Evolutionary conservation across 2,113 vertebrate genomes (phyloP).

Genomic region (Embiotoca jacksoni): DNA sequence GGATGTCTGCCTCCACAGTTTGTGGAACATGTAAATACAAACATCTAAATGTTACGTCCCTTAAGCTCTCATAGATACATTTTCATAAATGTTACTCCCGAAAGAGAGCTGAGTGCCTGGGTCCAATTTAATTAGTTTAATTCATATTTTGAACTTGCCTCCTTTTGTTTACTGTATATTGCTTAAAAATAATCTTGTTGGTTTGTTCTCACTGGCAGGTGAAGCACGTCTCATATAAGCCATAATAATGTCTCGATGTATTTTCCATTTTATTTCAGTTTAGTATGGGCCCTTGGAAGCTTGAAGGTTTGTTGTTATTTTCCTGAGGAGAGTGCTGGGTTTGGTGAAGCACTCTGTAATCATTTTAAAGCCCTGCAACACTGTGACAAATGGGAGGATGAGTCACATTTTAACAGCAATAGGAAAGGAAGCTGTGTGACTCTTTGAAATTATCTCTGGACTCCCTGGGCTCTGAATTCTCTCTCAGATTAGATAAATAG

Average conservation of each 20-base stretch:
- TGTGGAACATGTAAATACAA: not conserved
- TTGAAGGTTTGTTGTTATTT: constrained; percentile 42
- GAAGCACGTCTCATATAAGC: constrained; percentile 12
- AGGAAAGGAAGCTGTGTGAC: constrained; percentile 50
- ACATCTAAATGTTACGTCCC: not conserved
- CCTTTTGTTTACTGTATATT: constrained; percentile 10
- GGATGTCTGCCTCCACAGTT: not conserved
- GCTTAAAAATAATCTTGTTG: constrained; percentile 13
- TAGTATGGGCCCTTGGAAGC: constrained; percentile 32
- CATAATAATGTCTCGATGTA: constrained; percentile 27
- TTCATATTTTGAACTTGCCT: not conserved
- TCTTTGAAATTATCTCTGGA: constrained; percentile 50
- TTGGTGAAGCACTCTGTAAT: constrained; percentile 53
- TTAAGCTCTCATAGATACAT: not conserved
- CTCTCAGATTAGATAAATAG: constrained; percentile 45
- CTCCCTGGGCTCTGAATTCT: constrained; percentile 42
- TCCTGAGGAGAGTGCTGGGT: constrained; percentile 4
- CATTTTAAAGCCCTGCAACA: constrained; percentile 57
- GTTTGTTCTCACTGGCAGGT: constrained; percentile 16
- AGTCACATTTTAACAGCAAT: constrained; percentile 64
- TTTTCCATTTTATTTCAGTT: constrained; percentile 40
- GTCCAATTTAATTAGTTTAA: not conserved
- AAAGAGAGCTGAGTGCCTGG: not conserved
- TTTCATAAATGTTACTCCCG: not conserved
- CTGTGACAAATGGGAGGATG: constrained; percentile 61